These are phyloP conservation scores for Setophaga coronata DNA, from an alignment of 2,113 vertebrate species.

Conservation along the genomic window DNA sequence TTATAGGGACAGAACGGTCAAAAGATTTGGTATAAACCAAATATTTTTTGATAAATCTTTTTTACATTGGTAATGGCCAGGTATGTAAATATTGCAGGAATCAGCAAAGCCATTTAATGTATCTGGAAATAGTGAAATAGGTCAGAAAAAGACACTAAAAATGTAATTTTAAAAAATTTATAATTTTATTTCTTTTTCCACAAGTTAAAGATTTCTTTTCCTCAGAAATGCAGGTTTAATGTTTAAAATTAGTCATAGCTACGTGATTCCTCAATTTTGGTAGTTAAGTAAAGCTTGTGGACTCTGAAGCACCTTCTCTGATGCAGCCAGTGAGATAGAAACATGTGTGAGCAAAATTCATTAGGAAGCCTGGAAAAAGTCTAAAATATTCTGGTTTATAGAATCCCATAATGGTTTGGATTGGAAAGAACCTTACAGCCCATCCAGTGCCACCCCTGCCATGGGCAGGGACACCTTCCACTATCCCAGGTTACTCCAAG, in stretches of 20 bases:
- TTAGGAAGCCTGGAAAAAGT: neutral
- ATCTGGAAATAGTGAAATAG: neutral
- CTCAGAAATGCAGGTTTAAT: neutral
- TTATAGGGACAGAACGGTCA: neutral
- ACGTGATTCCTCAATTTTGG: neutral
- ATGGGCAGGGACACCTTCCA: neutral
- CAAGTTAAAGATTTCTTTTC: neutral
- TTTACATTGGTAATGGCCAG: neutral
- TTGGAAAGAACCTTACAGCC: neutral
- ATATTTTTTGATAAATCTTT: neutral
- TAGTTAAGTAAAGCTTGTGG: neutral
- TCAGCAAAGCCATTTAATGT: neutral
- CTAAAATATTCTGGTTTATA: neutral
- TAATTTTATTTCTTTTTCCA: neutral
- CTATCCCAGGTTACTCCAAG: rapidly evolving
- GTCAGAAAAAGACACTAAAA: neutral
- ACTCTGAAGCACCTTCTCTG: neutral
- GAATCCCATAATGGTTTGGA: neutral
- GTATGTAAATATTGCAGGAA: neutral
- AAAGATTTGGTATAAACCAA: neutral
- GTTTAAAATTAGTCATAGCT: neutral
- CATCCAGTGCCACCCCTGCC: neutral
- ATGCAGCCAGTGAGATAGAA: neutral
- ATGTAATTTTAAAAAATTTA: neutral
- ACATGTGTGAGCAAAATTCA: neutral